A percentile compares a stretch with the other conserved stretches of the same genome.
Conservation (phyloP, 2,888 invertebrate genomes). For the Thelaira solivaga region DNA sequence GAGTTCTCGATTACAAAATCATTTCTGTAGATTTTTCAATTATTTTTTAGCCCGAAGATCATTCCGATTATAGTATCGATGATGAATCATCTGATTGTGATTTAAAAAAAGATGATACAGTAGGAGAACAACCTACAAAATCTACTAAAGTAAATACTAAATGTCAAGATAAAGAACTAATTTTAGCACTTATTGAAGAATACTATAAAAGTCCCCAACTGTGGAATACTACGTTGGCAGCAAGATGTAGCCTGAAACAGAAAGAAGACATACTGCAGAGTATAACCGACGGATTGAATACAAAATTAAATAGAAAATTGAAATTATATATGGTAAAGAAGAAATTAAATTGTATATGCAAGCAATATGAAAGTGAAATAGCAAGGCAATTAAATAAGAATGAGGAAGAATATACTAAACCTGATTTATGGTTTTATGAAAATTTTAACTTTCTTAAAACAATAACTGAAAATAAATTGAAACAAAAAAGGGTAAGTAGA, state of each 20-base stretch:
- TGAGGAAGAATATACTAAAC: not conserved
- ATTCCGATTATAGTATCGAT: conserved; percentile 34
- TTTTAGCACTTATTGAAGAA: conserved; percentile 39
- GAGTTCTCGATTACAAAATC: no score
- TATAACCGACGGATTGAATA: conserved; percentile 47
- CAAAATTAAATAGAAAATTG: conserved; percentile 31
- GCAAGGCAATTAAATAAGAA: conserved; percentile 11
- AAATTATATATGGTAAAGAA: conserved; percentile 46
- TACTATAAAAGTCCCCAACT: conserved; percentile 47
- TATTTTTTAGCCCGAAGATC: conserved; percentile 18
- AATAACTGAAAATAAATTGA: conserved; percentile 47
- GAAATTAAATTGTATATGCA: conserved; percentile 47
- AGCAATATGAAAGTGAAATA: conserved; percentile 54
- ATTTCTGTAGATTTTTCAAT: not conserved
- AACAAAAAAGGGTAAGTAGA: conserved; percentile 44
- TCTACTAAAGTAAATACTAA: conserved; percentile 1
- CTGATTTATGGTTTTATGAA: conserved; percentile 56
- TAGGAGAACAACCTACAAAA: conserved; percentile 2
- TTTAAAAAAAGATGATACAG: conserved; percentile 8
- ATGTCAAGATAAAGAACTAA: conserved; percentile 38
- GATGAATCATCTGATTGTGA: conserved; percentile 26
- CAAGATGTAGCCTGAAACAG: conserved; percentile 36
- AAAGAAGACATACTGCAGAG: conserved; percentile 39
- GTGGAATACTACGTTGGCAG: conserved; percentile 43
- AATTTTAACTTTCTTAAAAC: conserved; percentile 55